These are phyloP conservation scores for Urocynchramus pylzowi DNA, from an alignment of 2,113 vertebrate genomes.

Conservation along the genomic window DNA sequence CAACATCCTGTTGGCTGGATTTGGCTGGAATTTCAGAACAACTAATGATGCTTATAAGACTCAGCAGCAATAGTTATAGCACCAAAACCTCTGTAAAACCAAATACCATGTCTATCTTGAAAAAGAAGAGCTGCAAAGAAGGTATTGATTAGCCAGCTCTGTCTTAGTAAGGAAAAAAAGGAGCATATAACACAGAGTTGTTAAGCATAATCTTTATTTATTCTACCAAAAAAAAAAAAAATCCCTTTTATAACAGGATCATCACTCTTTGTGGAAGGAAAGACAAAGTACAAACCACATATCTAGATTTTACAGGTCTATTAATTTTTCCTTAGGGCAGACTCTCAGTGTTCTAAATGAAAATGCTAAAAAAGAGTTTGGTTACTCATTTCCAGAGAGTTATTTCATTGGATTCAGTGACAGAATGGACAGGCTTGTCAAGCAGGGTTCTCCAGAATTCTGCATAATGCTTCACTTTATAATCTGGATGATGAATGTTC, in stretches of 20 bases:
- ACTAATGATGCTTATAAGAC: background rate
- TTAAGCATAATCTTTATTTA: background rate
- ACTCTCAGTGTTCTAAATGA: background rate
- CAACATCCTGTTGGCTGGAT: background rate
- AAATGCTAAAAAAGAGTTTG: constrained; percentile 7
- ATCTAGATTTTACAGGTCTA: background rate
- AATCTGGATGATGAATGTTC: background rate
- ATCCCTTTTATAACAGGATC: background rate
- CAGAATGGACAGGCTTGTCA: background rate
- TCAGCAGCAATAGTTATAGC: background rate
- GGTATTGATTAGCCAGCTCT: background rate
- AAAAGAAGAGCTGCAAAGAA: background rate
- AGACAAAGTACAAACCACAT: background rate
- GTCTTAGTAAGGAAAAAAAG: background rate
- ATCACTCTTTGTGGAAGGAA: background rate
- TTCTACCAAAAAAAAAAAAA: background rate
- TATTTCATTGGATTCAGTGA: background rate
- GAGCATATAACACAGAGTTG: background rate
- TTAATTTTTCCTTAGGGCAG: background rate
- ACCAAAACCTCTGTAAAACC: background rate
- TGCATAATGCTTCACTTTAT: background rate
- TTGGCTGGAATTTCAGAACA: background rate
- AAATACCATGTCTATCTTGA: background rate
- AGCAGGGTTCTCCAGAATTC: background rate
- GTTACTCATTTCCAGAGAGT: background rate